phyloP scores from a whole-genome alignment of 1,140 invertebrate species.

The Heliconius hewitsoni region DNA sequence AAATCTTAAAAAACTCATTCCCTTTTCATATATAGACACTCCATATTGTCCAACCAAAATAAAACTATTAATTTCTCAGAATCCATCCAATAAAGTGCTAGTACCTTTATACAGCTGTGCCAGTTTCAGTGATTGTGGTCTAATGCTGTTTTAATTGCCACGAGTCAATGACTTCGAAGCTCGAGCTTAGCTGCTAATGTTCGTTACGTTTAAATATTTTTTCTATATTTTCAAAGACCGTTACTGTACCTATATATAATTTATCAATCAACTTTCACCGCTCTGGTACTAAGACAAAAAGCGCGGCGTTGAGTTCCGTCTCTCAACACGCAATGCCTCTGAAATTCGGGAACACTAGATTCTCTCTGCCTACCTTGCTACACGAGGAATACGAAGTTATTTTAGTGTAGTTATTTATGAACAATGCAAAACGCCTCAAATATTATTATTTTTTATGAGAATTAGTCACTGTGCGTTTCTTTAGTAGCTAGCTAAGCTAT shows the following conservation, averaged over 20 bases:
- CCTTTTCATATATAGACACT: neutral
- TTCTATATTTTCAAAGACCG: neutral
- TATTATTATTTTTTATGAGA: too few relatives aligned
- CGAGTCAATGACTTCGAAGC: constrained; percentile 42
- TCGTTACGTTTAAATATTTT: neutral
- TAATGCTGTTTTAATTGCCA: constrained; percentile 49
- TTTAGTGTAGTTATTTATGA: too few relatives aligned
- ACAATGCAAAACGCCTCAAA: too few relatives aligned
- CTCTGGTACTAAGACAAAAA: too few relatives aligned
- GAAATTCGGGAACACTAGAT: too few relatives aligned
- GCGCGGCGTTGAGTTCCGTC: too few relatives aligned
- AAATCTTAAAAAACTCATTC: too few relatives aligned
- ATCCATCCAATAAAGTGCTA: constrained; percentile 5
- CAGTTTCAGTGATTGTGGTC: constrained; percentile 40
- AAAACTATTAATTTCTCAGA: neutral
- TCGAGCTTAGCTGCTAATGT: constrained; percentile 20
- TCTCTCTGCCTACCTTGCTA: too few relatives aligned
- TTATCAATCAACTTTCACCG: neutral
- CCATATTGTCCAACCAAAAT: neutral
- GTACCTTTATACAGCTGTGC: constrained; percentile 35
- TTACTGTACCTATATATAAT: neutral
- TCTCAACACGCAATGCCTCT: too few relatives aligned
- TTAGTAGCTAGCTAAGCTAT: too few relatives aligned
- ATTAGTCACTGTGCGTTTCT: neutral
- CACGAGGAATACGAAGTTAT: too few relatives aligned